Conservation (phyloP, 2,797 vertebrate species). For the Typhlichthys subterraneus region DNA sequence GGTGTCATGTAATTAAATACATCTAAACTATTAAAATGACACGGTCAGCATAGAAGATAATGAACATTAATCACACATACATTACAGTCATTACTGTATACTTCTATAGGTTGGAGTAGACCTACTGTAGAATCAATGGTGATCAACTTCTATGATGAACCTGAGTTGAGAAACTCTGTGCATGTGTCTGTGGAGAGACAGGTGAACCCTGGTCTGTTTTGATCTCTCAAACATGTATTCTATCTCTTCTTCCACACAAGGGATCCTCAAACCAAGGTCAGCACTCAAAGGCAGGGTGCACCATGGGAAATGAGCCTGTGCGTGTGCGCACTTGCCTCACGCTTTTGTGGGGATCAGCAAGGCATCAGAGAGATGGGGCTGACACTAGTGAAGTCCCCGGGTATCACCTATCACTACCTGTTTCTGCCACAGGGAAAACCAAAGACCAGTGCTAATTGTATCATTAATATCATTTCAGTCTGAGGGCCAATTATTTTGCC, state of each 20-base stretch:
- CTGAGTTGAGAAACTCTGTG: conserved; percentile 17
- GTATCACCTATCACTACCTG: conserved; percentile 67
- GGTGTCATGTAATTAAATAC: not conserved
- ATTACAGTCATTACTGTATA: not conserved
- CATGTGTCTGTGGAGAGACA: conserved; percentile 55
- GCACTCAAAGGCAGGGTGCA: conserved; percentile 68
- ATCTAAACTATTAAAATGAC: not conserved
- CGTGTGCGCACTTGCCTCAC: conserved; percentile 36
- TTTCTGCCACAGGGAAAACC: conserved; percentile 60
- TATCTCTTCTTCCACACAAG: conserved; percentile 72
- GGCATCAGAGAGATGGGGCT: conserved; percentile 67
- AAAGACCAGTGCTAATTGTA: conserved; percentile 65
- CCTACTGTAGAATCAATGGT: conserved; percentile 37
- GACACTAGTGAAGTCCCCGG: conserved; percentile 74
- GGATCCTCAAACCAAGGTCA: conserved; percentile 75
- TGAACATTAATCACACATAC: not conserved
- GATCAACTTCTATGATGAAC: conserved; percentile 61
- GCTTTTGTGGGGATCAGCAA: conserved; percentile 63
- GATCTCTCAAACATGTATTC: conserved; percentile 82
- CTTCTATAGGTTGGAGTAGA: conserved; percentile 12
- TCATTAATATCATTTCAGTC: conserved; percentile 71
- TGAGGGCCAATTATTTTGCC: conserved; percentile 56
- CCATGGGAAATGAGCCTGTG: conserved; percentile 61
- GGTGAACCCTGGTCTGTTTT: conserved; percentile 66
- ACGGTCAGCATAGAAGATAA: too few species aligned